Conservation (phyloP, 2,113 vertebrate species). For the Mugil cephalus region DNA sequence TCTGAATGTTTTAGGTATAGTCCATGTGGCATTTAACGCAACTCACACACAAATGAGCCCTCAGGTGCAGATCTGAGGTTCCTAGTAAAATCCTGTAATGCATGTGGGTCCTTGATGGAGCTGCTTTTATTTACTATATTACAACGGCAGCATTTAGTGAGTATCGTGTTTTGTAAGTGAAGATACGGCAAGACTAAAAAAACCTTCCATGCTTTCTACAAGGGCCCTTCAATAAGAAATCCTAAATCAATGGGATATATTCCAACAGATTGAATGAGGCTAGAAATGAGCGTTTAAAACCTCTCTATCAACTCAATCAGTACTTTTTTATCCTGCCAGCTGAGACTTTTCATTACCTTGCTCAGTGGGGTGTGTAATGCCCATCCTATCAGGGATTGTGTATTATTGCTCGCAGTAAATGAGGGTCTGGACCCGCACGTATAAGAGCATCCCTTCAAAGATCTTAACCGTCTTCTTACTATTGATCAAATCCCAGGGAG, state of each 20-base stretch:
- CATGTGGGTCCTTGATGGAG: too few relatives aligned
- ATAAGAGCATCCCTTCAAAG: constrained; percentile 31
- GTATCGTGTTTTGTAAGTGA: neutral
- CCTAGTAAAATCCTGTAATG: too few relatives aligned
- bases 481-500: constrained; percentile 34
- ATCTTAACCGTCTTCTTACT: constrained; percentile 11
- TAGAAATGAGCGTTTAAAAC: constrained; percentile 14
- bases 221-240: constrained; percentile 5
- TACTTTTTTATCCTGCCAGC: constrained; percentile 29
- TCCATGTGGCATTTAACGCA: too few relatives aligned
- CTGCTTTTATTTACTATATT: too few relatives aligned
- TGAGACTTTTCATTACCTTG: constrained; percentile 64
- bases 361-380: constrained; percentile 55
- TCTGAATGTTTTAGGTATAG: too few relatives aligned
- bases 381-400: constrained; percentile 15
- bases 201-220: neutral
- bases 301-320: constrained; percentile 28
- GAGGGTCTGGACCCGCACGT: neutral
- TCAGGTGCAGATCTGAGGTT: too few relatives aligned
- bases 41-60: too few relatives aligned
- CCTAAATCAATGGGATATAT: neutral
- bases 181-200: neutral
- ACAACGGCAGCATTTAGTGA: too few relatives aligned
- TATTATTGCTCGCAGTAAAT: constrained; percentile 23
- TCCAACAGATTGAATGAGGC: neutral